These are phyloP conservation scores for Galendromus occidentalis DNA, from an alignment of 1,140 invertebrate species.

Conservation along the genomic window DNA sequence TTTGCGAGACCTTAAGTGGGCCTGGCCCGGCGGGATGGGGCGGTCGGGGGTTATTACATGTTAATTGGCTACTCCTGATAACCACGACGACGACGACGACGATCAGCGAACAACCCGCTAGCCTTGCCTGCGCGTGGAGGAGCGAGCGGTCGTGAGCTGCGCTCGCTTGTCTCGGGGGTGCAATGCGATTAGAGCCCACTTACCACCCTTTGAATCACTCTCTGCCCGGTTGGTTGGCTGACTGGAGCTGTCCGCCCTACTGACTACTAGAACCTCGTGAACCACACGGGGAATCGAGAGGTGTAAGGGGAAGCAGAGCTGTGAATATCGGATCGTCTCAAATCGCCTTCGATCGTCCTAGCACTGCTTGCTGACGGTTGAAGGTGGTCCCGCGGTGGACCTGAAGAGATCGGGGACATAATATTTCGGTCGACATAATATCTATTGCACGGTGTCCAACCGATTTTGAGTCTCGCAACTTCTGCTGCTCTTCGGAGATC, in stretches of 20 bases:
- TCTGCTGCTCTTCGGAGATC: too few species aligned
- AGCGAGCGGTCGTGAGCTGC: neutral
- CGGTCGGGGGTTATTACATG: constrained; percentile 1
- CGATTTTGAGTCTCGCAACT: too few species aligned
- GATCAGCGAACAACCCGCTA: neutral
- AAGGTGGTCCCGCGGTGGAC: too few species aligned
- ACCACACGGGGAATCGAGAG: too few species aligned
- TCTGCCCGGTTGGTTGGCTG: neutral
- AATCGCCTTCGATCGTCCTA: too few species aligned
- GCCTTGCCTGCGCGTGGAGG: neutral
- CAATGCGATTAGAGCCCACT: constrained; percentile 10
- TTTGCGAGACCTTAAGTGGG: neutral
- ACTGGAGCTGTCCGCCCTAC: neutral
- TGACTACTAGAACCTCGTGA: too few species aligned
- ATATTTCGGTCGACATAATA: too few species aligned
- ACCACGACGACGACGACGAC: neutral
- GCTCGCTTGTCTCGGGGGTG: neutral
- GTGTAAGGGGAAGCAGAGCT: too few species aligned
- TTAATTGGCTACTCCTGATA: neutral
- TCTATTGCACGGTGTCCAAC: too few species aligned
- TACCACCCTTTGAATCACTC: constrained; percentile 8
- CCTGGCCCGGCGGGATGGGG: neutral
- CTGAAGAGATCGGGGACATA: too few species aligned
- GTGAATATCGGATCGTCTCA: too few species aligned
- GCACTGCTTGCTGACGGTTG: too few species aligned